phyloP scores from a whole-genome alignment of 2,113 vertebrate genomes.

The Lichenostomus cassidix region DNA sequence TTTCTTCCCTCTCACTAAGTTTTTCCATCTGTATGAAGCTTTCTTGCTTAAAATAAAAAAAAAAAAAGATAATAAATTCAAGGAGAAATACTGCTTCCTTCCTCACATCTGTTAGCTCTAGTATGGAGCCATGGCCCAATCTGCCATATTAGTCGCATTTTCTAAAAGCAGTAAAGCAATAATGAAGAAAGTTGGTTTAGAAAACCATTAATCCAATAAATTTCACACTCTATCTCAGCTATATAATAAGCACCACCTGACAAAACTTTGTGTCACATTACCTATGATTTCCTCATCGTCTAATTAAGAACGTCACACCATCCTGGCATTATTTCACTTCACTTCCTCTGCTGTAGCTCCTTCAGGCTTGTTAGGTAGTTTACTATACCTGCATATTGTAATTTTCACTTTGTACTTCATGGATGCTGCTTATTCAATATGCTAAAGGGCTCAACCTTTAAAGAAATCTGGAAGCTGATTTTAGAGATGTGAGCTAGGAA shows the following conservation, averaged over 20 bases:
- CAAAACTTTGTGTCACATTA: background rate
- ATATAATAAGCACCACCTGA: background rate
- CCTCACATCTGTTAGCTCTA: background rate
- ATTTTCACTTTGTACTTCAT: background rate
- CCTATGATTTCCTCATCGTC: background rate
- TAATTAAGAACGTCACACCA: background rate
- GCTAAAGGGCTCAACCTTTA: background rate
- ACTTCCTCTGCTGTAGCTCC: background rate
- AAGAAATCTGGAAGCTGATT: background rate
- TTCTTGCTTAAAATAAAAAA: background rate
- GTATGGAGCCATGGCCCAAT: background rate
- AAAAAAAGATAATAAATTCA: background rate
- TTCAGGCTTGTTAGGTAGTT: background rate
- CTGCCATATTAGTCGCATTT: background rate
- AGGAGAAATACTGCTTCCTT: background rate
- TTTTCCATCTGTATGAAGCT: background rate
- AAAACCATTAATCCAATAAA: background rate
- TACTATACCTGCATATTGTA: background rate
- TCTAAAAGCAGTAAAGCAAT: background rate
- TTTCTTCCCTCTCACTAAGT: background rate
- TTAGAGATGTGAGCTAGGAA: background rate
- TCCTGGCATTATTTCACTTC: background rate
- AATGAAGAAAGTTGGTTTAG: background rate
- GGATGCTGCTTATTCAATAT: background rate
- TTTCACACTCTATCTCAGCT: background rate